Evolutionary conservation across 1,140 invertebrate species (phyloP).

Genomic region (Neuroterus valhalla): DNA sequence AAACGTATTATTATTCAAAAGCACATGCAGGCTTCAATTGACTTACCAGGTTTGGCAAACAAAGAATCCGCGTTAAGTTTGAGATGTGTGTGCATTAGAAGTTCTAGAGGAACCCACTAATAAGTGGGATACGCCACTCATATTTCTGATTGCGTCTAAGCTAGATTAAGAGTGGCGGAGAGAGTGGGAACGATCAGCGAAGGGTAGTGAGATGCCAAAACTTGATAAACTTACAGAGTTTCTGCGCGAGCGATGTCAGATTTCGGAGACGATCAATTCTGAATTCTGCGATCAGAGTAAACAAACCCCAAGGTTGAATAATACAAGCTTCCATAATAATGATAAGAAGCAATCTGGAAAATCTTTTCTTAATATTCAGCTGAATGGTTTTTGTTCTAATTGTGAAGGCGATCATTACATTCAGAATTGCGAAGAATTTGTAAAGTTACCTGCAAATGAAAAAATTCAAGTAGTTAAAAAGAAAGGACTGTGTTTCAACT

Average conservation of each 20-base stretch:
- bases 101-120: too few relatives aligned
- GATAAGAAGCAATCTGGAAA: too few relatives aligned
- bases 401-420: conserved; percentile 36
- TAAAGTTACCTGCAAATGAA: conserved; percentile 18
- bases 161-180: conserved; percentile 54
- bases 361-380: too few relatives aligned
- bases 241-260: too few relatives aligned
- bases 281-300: not conserved
- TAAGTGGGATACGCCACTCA: conserved; percentile 58
- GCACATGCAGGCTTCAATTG: conserved; percentile 56
- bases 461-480: conserved; percentile 33
- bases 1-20: too few relatives aligned
- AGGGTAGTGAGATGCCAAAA: conserved; percentile 46
- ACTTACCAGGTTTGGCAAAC: conserved; percentile 45
- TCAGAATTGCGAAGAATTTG: too few relatives aligned
- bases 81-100: conserved; percentile 59
- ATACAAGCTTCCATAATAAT: too few relatives aligned
- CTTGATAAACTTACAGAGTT: too few relatives aligned
- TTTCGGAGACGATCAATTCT: conserved; percentile 45
- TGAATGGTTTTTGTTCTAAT: conserved; percentile 4
- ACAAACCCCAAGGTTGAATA: too few relatives aligned
- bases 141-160: conserved; percentile 58
- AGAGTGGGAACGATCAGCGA: conserved; percentile 56
- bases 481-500: too few relatives aligned
- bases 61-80: conserved; percentile 49